Evolutionary conservation across 2,888 invertebrate genomes (phyloP).

Genomic region (Drosophila neutralis): DNA sequence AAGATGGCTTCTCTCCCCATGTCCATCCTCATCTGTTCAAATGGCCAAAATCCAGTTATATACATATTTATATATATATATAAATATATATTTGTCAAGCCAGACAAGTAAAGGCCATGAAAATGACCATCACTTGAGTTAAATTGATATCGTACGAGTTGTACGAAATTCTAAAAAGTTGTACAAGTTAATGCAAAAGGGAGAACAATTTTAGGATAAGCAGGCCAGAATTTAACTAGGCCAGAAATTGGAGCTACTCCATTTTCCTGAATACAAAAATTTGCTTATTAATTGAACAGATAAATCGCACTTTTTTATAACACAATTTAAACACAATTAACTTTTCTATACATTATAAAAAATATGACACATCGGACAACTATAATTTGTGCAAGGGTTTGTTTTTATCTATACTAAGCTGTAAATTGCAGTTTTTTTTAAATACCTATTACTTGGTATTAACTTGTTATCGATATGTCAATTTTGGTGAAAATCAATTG

Average conservation of each 20-base stretch:
- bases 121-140: constrained; percentile 48
- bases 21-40: background rate
- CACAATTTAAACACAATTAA: background rate
- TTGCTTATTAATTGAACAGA: background rate
- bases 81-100: constrained; percentile 12
- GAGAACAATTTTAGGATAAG: background rate
- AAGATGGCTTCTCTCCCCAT: constrained; percentile 71
- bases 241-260: background rate
- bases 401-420: background rate
- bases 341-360: background rate
- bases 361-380: background rate
- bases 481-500: constrained; percentile 30
- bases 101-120: constrained; percentile 33
- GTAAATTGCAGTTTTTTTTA: background rate
- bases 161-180: background rate
- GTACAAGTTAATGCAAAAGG: background rate
- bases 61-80: constrained; percentile 14
- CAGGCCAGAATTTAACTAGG: too few relatives aligned
- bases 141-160: constrained; percentile 41
- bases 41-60: constrained; percentile 31
- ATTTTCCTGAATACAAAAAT: background rate
- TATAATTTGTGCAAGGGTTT: background rate
- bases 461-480: constrained; percentile 30
- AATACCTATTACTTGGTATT: background rate
- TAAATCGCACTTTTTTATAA: background rate